These are phyloP conservation scores for Anabacerthia variegaticeps DNA, from an alignment of 2,797 vertebrate genomes.

Conservation along the genomic window DNA sequence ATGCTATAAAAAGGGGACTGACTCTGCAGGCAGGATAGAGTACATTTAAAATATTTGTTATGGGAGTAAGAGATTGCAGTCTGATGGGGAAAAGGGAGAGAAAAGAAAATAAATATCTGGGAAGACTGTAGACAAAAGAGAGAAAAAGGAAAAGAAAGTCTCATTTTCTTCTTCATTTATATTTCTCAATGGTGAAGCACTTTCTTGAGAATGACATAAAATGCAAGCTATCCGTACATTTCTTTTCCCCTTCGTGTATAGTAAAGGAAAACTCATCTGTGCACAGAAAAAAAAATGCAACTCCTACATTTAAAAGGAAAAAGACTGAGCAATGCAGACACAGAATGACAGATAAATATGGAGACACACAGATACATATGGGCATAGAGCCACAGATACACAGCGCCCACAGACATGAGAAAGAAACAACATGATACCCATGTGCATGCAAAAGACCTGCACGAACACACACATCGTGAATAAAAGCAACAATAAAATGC, in stretches of 20 bases:
- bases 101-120: not conserved
- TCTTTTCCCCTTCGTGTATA: not conserved
- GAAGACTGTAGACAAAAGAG: constrained; percentile 1
- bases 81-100: not conserved
- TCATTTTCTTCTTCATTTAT: not conserved
- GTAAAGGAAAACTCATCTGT: not conserved
- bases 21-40: not conserved
- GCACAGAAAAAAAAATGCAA: constrained; percentile 8
- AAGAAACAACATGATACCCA: not conserved
- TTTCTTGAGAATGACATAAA: not conserved
- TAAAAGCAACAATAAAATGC: not conserved
- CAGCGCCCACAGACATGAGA: not conserved
- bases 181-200: not conserved
- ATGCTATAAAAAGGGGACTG: not conserved
- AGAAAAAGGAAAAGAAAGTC: not conserved
- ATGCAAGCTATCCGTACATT: not conserved
- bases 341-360: constrained; percentile 34
- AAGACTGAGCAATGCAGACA: constrained; percentile 24
- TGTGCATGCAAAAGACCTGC: not conserved
- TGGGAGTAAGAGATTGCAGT: not conserved
- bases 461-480: not conserved
- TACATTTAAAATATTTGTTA: not conserved
- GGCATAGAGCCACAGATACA: not conserved
- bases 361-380: not conserved
- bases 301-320: not conserved